Percentiles rank a stretch among this genome's conserved stretches.
phyloP scores from a whole-genome alignment of 2,888 invertebrate species.

The Noctua janthina region DNA sequence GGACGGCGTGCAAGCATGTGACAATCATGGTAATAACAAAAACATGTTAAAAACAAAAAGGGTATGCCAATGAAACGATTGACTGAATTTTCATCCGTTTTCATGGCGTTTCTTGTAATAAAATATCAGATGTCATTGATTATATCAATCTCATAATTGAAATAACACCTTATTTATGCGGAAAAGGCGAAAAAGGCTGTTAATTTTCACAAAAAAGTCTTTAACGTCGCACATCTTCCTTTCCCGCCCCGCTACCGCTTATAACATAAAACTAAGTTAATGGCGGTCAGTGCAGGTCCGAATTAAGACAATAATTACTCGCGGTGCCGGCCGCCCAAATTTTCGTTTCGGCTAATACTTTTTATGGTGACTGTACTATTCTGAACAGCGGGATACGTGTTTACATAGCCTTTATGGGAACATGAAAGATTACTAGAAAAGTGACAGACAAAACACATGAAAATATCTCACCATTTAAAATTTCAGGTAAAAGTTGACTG shows the following conservation, averaged over 20 bases:
- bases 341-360: slow-evolving; percentile 88
- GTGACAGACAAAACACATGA: slow-evolving; percentile 12
- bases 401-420: slow-evolving; percentile 68
- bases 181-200: neutral
- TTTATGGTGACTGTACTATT: slow-evolving; percentile 79
- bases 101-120: neutral
- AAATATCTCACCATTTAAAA: slow-evolving; percentile 1
- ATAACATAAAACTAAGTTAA: slow-evolving; percentile 70
- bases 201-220: neutral
- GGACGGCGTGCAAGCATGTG: slow-evolving; percentile 43
- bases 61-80: too few relatives aligned
- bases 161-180: neutral
- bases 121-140: neutral
- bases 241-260: slow-evolving; percentile 72
- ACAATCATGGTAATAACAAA: neutral
- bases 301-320: slow-evolving; percentile 90
- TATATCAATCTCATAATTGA: neutral
- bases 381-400: slow-evolving; percentile 70
- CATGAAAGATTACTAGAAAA: slow-evolving; percentile 44
- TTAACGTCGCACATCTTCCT: neutral
- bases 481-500: neutral
- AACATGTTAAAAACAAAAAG: neutral
- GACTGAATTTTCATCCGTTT: neutral
- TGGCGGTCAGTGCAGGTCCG: slow-evolving; percentile 85
- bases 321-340: slow-evolving; percentile 77